Percentiles rank a stretch among this genome's conserved stretches.
phyloP scores from a whole-genome alignment of 2,113 vertebrate species.

The Nyctibius bracteatus region DNA sequence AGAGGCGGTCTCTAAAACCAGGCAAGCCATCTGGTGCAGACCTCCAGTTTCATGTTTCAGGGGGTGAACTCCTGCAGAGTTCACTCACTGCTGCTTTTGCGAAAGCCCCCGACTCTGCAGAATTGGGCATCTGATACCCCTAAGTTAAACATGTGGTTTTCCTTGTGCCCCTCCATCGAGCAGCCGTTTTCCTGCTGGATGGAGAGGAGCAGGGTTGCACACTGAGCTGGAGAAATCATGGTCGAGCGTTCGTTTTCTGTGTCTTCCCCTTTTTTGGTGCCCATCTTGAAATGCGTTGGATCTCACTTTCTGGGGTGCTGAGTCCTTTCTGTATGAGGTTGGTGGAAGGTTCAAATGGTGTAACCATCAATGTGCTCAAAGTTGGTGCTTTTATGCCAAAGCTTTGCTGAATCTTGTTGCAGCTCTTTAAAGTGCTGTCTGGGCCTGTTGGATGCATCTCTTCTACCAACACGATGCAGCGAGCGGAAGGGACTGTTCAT shows the following conservation, averaged over 20 bases:
- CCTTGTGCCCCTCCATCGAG: neutral
- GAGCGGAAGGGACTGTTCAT: neutral
- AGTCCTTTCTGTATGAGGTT: neutral
- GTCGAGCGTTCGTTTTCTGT: fast-evolving
- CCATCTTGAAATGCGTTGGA: neutral
- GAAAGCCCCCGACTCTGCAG: neutral
- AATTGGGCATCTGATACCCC: neutral
- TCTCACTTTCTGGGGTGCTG: neutral
- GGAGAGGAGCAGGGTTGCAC: neutral
- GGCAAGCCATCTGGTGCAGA: conserved; percentile 44
- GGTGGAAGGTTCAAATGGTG: neutral
- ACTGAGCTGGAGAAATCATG: neutral
- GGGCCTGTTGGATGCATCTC: neutral
- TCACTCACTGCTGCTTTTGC: neutral
- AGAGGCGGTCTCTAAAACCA: conserved; percentile 1
- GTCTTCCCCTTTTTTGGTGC: neutral
- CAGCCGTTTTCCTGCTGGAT: neutral
- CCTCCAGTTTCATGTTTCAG: conserved; percentile 43
- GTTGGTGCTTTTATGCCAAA: neutral
- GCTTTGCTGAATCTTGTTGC: neutral
- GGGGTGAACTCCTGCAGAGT: conserved; percentile 45
- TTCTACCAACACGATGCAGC: fast-evolving
- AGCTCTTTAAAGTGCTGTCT: neutral
- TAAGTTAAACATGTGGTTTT: neutral
- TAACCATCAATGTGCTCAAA: neutral